Evolutionary conservation across 2,888 invertebrate species (phyloP).

Genomic region (Glyphotaelius pellucidus): DNA sequence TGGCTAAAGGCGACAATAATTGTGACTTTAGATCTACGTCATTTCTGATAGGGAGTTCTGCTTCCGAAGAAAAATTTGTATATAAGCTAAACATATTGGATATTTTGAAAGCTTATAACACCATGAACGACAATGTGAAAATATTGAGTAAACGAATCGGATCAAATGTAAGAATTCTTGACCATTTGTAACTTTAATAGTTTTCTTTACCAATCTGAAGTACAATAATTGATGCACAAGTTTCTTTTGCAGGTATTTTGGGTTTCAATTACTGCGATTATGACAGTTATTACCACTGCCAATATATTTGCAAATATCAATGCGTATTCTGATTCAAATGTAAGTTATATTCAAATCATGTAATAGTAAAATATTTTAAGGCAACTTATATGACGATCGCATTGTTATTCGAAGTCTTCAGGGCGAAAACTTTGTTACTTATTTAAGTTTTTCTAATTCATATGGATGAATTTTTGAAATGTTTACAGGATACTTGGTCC

Average conservation of each 20-base stretch:
- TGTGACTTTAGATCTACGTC: slow-evolving; percentile 14
- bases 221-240: not conserved
- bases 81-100: not conserved
- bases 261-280: slow-evolving; percentile 3
- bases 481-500: slow-evolving; percentile 46
- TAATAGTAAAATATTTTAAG: not conserved
- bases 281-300: slow-evolving; percentile 18
- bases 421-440: not conserved
- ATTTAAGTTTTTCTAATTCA: not conserved
- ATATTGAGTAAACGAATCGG: slow-evolving; percentile 42
- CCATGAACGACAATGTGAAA: slow-evolving; percentile 36
- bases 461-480: not conserved
- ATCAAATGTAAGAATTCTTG: slow-evolving; percentile 43
- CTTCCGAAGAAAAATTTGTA: not conserved
- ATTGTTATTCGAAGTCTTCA: not conserved
- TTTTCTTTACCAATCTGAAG: not conserved
- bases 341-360: not conserved
- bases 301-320: slow-evolving; percentile 31
- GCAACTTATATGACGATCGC: not conserved
- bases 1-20: not conserved
- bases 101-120: slow-evolving; percentile 44
- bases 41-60: not conserved
- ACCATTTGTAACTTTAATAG: not conserved
- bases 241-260: slow-evolving; percentile 14
- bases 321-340: slow-evolving; percentile 16